Conservation (phyloP, 2,888 invertebrate species). For the Limnephilus lunatus region DNA sequence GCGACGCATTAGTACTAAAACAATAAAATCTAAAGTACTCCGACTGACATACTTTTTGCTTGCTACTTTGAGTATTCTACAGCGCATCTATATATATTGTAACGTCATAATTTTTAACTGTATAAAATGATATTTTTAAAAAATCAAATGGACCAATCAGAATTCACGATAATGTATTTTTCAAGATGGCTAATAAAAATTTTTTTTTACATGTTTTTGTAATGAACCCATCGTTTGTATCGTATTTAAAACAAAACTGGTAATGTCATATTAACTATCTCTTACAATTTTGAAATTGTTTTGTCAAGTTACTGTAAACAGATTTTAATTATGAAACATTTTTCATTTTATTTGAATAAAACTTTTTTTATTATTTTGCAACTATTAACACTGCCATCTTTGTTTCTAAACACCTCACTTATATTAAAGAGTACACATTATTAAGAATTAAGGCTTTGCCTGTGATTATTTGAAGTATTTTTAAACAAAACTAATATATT, state of each 20-base stretch:
- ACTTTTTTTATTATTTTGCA: neutral
- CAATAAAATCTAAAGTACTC: too few species aligned
- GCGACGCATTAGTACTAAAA: too few species aligned
- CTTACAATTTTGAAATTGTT: too few species aligned
- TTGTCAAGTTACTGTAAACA: too few species aligned
- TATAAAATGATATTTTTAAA: neutral
- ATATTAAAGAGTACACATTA: neutral
- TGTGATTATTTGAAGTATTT: constrained; percentile 40
- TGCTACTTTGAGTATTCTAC: too few species aligned
- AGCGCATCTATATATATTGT: too few species aligned
- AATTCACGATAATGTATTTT: neutral
- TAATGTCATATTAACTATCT: neutral
- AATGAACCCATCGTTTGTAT: neutral
- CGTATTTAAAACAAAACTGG: neutral
- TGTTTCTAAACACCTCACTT: neutral
- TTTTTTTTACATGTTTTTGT: neutral
- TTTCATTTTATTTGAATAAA: neutral
- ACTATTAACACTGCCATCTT: neutral
- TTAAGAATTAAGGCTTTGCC: constrained; percentile 29
- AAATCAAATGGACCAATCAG: neutral
- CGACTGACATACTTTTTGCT: too few species aligned
- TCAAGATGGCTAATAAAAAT: neutral
- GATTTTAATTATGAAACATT: too few species aligned
- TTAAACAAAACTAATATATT: constrained; percentile 32
- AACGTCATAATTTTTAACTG: neutral